Conservation (phyloP, 2,797 vertebrate species). For the Otus scops region DNA sequence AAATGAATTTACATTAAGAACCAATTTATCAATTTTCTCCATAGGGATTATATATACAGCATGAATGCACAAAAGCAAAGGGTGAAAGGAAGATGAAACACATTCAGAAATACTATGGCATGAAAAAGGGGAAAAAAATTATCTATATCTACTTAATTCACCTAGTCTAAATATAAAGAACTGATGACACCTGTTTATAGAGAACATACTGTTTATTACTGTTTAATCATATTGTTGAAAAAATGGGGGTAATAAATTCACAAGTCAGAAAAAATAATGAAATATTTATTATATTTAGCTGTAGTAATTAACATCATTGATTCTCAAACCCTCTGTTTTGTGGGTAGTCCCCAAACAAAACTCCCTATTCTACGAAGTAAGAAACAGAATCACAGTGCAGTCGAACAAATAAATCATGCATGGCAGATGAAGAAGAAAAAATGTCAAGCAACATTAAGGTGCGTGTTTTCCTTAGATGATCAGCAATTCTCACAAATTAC, state of each 20-base stretch:
- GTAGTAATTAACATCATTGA: neutral
- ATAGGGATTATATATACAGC: neutral
- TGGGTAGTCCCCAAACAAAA: neutral
- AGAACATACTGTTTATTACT: neutral
- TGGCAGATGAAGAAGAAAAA: neutral
- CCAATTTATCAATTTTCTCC: slow-evolving; percentile 8
- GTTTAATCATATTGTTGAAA: neutral
- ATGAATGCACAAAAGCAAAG: neutral
- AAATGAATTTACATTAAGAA: slow-evolving; percentile 39
- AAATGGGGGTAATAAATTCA: neutral
- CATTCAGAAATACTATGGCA: neutral
- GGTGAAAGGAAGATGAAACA: neutral
- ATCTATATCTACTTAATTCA: neutral
- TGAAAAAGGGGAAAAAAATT: neutral
- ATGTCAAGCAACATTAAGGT: neutral
- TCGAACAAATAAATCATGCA: neutral
- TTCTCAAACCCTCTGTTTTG: neutral
- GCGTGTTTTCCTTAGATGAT: neutral
- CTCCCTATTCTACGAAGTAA: neutral
- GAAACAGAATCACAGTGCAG: neutral
- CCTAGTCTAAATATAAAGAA: neutral
- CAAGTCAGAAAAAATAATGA: neutral
- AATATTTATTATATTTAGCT: neutral
- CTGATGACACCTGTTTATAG: neutral
- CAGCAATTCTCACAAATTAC: neutral